phyloP scores from a whole-genome alignment of 2,888 invertebrate species.

The Chesias legatella region DNA sequence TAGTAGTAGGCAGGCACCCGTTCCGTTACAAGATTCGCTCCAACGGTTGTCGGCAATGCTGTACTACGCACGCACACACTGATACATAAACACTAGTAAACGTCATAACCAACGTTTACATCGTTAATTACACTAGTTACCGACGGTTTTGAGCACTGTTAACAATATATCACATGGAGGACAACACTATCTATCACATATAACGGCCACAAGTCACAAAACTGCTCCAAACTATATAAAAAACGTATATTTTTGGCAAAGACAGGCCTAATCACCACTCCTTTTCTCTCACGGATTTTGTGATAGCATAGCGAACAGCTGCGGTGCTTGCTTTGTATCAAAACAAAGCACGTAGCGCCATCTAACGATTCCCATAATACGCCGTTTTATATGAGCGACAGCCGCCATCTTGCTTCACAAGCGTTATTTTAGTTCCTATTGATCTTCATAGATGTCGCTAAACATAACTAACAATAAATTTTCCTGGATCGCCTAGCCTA shows the following conservation, averaged over 20 bases:
- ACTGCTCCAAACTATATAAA: slow-evolving; percentile 66
- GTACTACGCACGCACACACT: slow-evolving; percentile 69
- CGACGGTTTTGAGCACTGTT: slow-evolving; percentile 54
- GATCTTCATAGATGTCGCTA: slow-evolving; percentile 38
- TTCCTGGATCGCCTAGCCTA: too few species aligned
- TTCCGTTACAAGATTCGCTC: slow-evolving; percentile 77
- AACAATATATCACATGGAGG: slow-evolving; percentile 58
- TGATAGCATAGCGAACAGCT: slow-evolving; percentile 80
- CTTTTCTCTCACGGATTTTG: slow-evolving; percentile 78
- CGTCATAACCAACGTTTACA: slow-evolving; percentile 76
- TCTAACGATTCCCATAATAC: slow-evolving; percentile 34
- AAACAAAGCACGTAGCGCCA: slow-evolving; percentile 70
- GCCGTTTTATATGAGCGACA: background rate
- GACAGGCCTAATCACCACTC: slow-evolving; percentile 78
- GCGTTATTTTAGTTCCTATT: slow-evolving; percentile 3
- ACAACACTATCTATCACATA: slow-evolving; percentile 54
- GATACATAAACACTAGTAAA: slow-evolving; percentile 66
- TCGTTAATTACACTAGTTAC: slow-evolving; percentile 65
- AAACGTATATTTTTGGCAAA: slow-evolving; percentile 69
- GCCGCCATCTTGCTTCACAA: slow-evolving; percentile 5
- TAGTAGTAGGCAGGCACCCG: slow-evolving; percentile 42
- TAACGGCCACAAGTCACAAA: slow-evolving; percentile 48
- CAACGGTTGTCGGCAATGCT: slow-evolving; percentile 72
- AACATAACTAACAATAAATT: background rate
- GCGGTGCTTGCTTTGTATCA: slow-evolving; percentile 71